These are phyloP conservation scores for Acanthococcus lagerstroemiae DNA, from an alignment of 2,888 invertebrate species.

Conservation along the genomic window DNA sequence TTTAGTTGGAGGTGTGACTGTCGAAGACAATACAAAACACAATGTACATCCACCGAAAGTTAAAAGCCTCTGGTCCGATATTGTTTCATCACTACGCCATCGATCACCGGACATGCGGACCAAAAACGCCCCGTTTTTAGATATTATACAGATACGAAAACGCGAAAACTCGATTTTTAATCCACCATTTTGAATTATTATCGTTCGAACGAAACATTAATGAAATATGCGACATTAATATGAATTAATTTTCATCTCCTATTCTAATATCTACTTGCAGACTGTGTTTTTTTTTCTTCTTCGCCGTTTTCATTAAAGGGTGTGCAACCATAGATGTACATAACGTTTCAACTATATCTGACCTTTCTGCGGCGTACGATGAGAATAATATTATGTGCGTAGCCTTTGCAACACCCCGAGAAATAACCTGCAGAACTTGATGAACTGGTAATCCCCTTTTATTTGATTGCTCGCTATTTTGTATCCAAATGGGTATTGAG, in stretches of 20 bases:
- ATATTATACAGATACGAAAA: no score
- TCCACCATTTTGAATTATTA: conserved; percentile 25
- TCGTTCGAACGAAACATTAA: background rate
- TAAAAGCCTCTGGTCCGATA: no score
- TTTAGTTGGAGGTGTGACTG: no score
- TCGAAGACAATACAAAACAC: no score
- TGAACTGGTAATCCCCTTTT: conserved; percentile 28
- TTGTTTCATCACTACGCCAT: no score
- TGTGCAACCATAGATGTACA: conserved; percentile 20
- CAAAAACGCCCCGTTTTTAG: no score
- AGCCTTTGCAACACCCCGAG: conserved; percentile 5
- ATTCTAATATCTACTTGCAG: conserved; percentile 18
- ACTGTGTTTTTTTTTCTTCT: conserved; percentile 3
- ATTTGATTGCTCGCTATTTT: conserved; percentile 24
- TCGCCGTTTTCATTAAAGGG: background rate
- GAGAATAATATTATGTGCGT: conserved; percentile 23
- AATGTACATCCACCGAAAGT: no score
- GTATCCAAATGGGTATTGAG: conserved; percentile 18
- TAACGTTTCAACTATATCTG: conserved; percentile 27
- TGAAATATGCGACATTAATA: conserved; percentile 19
- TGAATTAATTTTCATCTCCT: conserved; percentile 15
- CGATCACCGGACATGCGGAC: no score
- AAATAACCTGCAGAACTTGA: conserved; percentile 26
- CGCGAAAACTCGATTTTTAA: conserved; percentile 5
- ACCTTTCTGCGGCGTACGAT: conserved; percentile 27